Conservation (phyloP, 1,140 invertebrate genomes). For the Drosophila ficusphila region DNA sequence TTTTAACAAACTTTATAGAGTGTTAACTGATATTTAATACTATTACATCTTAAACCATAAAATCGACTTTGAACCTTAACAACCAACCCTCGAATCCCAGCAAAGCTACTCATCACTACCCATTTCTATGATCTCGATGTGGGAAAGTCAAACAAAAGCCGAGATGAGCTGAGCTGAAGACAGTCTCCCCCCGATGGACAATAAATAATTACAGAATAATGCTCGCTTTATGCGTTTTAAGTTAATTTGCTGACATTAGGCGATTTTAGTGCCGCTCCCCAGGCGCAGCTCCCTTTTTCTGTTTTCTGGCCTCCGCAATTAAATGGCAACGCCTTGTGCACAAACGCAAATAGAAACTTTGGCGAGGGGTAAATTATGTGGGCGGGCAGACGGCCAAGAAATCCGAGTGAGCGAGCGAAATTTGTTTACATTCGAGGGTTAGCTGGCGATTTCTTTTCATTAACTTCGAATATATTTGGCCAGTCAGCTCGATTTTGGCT, state of each 20-base stretch:
- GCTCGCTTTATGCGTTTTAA: constrained; percentile 82
- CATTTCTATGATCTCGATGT: constrained; percentile 33
- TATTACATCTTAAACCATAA: not conserved
- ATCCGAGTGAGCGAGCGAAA: constrained; percentile 13
- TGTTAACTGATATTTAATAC: not conserved
- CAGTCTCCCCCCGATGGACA: constrained; percentile 9
- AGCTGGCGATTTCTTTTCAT: constrained; percentile 42
- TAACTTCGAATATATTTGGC: constrained; percentile 4
- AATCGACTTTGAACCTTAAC: not conserved
- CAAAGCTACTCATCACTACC: not conserved
- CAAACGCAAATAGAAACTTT: constrained; percentile 62
- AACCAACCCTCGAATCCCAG: constrained; percentile 28
- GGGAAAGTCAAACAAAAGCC: constrained; percentile 68
- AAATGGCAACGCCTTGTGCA: constrained; percentile 69
- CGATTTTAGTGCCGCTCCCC: constrained; percentile 72
- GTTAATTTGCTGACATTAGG: constrained; percentile 82
- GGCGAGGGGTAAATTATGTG: constrained; percentile 39
- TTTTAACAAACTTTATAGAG: not conserved
- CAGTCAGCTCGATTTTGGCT: not conserved
- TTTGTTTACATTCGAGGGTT: constrained; percentile 42
- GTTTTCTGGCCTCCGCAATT: constrained; percentile 42
- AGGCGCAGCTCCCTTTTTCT: constrained; percentile 11
- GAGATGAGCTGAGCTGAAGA: not conserved
- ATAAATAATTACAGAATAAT: constrained; percentile 83
- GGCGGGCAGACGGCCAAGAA: constrained; percentile 64